These are phyloP conservation scores for Venusia cambrica DNA, from an alignment of 2,888 invertebrate genomes.

Conservation along the genomic window DNA sequence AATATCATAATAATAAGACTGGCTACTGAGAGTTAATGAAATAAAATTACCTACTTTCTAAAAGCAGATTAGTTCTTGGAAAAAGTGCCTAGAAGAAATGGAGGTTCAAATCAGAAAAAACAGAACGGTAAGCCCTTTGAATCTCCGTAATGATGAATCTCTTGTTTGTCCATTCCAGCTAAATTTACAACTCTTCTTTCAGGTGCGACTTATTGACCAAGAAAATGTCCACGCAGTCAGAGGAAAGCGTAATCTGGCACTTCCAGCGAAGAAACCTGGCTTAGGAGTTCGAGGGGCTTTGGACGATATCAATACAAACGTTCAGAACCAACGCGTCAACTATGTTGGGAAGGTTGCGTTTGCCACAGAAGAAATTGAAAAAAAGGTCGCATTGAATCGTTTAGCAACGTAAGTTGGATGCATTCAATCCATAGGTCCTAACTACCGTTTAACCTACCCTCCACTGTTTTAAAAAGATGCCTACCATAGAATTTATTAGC, in stretches of 20 bases:
- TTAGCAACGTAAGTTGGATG: slow-evolving; percentile 46
- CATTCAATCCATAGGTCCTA: neutral
- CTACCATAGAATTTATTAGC: too few species aligned
- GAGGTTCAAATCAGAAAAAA: slow-evolving; percentile 57
- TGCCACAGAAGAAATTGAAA: slow-evolving; percentile 60
- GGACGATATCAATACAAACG: slow-evolving; percentile 66
- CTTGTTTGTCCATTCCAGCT: neutral
- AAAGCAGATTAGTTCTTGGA: slow-evolving; percentile 8
- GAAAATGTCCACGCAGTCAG: slow-evolving; percentile 59
- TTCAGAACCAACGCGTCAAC: slow-evolving; percentile 54
- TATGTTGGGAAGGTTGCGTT: slow-evolving; percentile 55
- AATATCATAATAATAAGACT: too few species aligned
- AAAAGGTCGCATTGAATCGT: slow-evolving; percentile 51
- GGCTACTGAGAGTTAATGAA: too few species aligned
- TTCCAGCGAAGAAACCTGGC: slow-evolving; percentile 55
- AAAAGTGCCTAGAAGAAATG: slow-evolving; percentile 40
- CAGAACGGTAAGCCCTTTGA: slow-evolving; percentile 47
- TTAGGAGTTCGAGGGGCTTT: slow-evolving; percentile 60
- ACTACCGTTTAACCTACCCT: slow-evolving; percentile 22
- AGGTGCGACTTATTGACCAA: slow-evolving; percentile 61
- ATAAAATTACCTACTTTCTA: slow-evolving; percentile 20
- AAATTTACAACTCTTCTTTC: slow-evolving; percentile 9
- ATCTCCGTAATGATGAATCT: slow-evolving; percentile 1
- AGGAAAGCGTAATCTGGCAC: slow-evolving; percentile 47
- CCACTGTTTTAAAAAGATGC: slow-evolving; percentile 8